phyloP scores from a whole-genome alignment of 1,140 invertebrate species.

The Ganaspis sp. region DNA sequence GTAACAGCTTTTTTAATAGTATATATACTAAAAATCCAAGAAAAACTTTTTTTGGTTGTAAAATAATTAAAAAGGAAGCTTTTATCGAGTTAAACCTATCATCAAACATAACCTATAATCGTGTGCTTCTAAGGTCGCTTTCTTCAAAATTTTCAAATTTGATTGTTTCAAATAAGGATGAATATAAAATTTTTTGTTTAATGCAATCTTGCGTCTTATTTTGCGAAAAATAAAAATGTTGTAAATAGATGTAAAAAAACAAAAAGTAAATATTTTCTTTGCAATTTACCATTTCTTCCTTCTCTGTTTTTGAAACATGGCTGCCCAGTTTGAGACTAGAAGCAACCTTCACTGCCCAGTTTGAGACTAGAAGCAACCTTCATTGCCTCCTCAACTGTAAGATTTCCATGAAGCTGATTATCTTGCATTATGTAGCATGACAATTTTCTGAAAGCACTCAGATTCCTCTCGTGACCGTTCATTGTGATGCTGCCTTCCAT shows the following conservation, averaged over 20 bases:
- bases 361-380: slow-evolving; percentile 94
- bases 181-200: too few species aligned
- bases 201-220: neutral
- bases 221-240: neutral
- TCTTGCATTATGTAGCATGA: slow-evolving; percentile 99
- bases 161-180: neutral
- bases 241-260: neutral
- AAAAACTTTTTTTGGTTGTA: too few species aligned
- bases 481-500: slow-evolving; percentile 88
- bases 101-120: too few species aligned
- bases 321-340: slow-evolving; percentile 92
- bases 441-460: slow-evolving; percentile 93
- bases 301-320: slow-evolving; percentile 82
- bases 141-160: neutral
- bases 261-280: neutral
- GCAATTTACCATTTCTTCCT: slow-evolving; percentile 87
- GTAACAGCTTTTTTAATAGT: too few species aligned
- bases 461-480: slow-evolving; percentile 91
- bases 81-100: neutral
- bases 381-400: slow-evolving; percentile 96
- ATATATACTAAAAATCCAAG: too few species aligned
- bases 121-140: too few species aligned
- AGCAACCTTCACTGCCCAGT: slow-evolving; percentile 90
- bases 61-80: too few species aligned
- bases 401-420: slow-evolving; percentile 94